These are phyloP conservation scores for Sebastes iracundus DNA, from an alignment of 2,797 vertebrate genomes.

Conservation along the genomic window DNA sequence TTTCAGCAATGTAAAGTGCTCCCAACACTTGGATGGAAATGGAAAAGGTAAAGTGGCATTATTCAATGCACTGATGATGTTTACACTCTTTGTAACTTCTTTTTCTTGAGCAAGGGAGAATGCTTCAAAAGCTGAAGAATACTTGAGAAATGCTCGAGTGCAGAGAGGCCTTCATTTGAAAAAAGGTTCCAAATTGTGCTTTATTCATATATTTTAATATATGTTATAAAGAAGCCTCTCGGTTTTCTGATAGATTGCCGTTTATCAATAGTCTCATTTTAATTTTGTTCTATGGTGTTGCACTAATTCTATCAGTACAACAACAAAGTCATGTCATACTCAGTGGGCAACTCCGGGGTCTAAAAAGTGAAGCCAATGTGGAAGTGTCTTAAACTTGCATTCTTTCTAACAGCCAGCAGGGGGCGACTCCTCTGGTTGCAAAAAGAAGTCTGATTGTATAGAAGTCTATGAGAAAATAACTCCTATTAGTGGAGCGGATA, in stretches of 20 bases:
- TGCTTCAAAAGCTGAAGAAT: background rate
- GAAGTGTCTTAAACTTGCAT: no score
- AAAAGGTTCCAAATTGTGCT: background rate
- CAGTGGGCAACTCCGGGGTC: no score
- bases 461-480: no score
- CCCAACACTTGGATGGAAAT: constrained; percentile 6
- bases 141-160: background rate
- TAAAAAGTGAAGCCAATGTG: no score
- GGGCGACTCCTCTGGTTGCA: no score
- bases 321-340: background rate
- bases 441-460: no score
- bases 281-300: background rate
- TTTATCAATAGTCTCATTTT: background rate
- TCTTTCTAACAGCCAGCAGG: no score
- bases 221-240: background rate
- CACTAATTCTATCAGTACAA: background rate
- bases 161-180: background rate
- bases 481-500: no score
- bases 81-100: background rate
- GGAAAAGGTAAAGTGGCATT: background rate
- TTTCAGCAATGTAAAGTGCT: constrained; percentile 1
- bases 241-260: background rate
- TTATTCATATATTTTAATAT: background rate
- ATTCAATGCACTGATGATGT: background rate
- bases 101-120: background rate